Base-by-base conservation (phyloP, 2,797 vertebrate genomes). In the Pteronotus mesoamericanus region DNA sequence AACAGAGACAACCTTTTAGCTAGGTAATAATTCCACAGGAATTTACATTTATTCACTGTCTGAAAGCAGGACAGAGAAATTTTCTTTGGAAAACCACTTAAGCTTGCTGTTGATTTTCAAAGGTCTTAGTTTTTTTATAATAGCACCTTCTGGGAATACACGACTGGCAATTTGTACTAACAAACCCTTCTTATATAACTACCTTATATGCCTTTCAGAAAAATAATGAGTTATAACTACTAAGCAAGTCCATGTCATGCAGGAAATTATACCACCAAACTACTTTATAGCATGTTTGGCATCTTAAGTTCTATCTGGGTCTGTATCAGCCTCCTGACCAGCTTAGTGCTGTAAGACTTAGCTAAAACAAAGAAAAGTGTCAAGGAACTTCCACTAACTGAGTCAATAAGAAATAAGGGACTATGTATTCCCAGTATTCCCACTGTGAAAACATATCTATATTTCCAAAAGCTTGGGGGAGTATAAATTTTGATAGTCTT, bases 71-170 rank as follows among this genome's bases (percentile, higher is more conserved):
- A 77, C 72, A 89, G 24, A 91, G 48, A 92, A 84, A 75, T 34
- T 94, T 97, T 94, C 71, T 53, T 86, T 86, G n/a, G 66, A 93
- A 96, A 96, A 88, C 12, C 64, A 96, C 51, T 74, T 51, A 94
- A 77, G n/a, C 44, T 88, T 86, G 57, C 44, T 86, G 22, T 88
- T 96, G 72, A 72, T 83, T 95, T 94, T 84, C 78, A 92, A 86
- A 96, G 46, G 53, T 77, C 64, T 75, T 93, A 94, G 46, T 59
- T 92, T 59, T 92, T 96, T 88, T 87, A 87, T 91, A 97, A 95
- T 15, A 91, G 75, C 1, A 92, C 16, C 61, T 89, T 86, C 42
- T 84, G 78, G 71, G 83, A 96, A 96, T 7, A 29, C n/a, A 87
- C 74, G 83, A 93, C 96, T 96, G 71, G 79, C 39, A 94, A 95